phyloP scores from a whole-genome alignment of 2,797 vertebrate genomes.

The Notamacropus eugenii region DNA sequence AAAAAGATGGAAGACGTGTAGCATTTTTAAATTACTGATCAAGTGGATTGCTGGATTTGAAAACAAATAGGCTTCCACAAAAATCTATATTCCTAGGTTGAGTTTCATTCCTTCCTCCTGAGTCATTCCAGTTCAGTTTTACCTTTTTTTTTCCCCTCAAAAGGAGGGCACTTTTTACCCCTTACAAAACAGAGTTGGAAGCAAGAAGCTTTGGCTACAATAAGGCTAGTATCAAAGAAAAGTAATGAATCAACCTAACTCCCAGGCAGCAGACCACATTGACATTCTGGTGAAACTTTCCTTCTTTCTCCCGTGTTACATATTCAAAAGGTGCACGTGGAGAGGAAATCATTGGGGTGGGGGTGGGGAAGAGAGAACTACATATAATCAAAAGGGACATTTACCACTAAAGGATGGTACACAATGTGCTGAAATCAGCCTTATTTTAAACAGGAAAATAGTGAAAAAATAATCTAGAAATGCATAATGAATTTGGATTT shows the following conservation, averaged over 20 bases:
- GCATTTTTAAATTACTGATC: neutral
- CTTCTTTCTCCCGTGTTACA: neutral
- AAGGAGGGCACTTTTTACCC: neutral
- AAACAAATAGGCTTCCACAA: conserved; percentile 53
- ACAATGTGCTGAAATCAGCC: neutral
- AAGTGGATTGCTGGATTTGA: conserved; percentile 23
- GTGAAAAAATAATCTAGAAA: neutral
- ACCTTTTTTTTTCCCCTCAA: neutral
- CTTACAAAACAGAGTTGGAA: conserved; percentile 20
- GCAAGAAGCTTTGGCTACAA: conserved; percentile 29
- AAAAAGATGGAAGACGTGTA: neutral
- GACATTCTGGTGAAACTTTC: conserved; percentile 15
- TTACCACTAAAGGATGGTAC: neutral
- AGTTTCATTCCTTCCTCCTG: conserved; percentile 20
- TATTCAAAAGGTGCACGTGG: neutral
- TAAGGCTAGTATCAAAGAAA: conserved; percentile 27
- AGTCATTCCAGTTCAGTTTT: conserved; percentile 15
- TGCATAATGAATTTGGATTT: conserved; percentile 46
- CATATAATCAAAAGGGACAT: conserved; percentile 39
- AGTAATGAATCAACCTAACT: conserved; percentile 11
- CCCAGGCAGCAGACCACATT: neutral
- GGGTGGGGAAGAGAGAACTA: neutral
- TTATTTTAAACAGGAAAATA: conserved; percentile 33
- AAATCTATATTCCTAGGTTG: neutral
- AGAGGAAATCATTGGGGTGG: neutral